A percentile compares a stretch with the other conserved stretches of the same genome.
Conservation (phyloP, 1,140 invertebrate species). For the Hermatobates lingyangjiaoensis region DNA sequence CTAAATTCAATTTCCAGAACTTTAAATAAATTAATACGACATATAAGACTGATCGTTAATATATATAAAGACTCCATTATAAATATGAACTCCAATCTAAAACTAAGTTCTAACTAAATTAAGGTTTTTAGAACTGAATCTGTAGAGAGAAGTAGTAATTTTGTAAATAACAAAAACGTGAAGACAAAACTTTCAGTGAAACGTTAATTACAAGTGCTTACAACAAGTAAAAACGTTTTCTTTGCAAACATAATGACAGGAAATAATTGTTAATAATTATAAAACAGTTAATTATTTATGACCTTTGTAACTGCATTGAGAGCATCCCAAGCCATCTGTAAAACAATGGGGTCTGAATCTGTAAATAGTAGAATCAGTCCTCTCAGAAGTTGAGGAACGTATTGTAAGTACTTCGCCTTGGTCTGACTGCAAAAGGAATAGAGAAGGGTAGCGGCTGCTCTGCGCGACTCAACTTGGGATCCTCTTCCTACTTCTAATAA, state of each 20-base stretch:
- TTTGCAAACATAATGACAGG: too few relatives aligned
- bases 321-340: conserved; percentile 76
- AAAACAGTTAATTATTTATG: conserved; percentile 11
- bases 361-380: conserved; percentile 73
- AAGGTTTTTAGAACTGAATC: too few relatives aligned
- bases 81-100: too few relatives aligned
- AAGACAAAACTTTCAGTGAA: too few relatives aligned
- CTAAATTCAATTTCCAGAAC: too few relatives aligned
- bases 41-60: too few relatives aligned
- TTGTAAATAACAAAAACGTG: too few relatives aligned
- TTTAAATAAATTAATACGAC: too few relatives aligned
- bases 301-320: conserved; percentile 76
- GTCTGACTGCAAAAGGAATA: conserved; percentile 78
- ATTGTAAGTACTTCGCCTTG: conserved; percentile 64
- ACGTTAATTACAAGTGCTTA: too few relatives aligned
- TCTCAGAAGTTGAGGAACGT: conserved; percentile 71
- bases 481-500: conserved; percentile 61
- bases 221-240: background rate
- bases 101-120: too few relatives aligned
- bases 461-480: conserved; percentile 33
- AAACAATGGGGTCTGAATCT: conserved; percentile 48
- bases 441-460: conserved; percentile 69
- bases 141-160: too few relatives aligned
- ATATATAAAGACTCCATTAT: too few relatives aligned
- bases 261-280: background rate